A percentile compares a stretch with the other conserved stretches of the same genome.
phyloP scores from a whole-genome alignment of 2,797 vertebrate species.

The Vultur gryphus region DNA sequence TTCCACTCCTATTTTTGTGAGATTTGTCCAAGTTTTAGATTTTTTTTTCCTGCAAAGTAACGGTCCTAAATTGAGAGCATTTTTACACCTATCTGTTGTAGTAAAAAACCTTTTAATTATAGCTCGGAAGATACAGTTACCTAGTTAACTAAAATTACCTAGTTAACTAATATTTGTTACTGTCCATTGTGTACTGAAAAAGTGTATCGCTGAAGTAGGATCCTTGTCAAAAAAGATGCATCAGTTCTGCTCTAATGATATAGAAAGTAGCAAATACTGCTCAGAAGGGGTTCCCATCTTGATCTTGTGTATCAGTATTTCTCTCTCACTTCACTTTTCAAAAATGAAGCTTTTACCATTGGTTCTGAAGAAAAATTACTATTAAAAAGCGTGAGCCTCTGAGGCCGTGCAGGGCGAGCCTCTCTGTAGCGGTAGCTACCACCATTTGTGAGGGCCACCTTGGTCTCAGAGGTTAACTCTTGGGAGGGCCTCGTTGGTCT shows the following conservation, averaged over 20 bases:
- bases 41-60: not conserved
- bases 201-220: not conserved
- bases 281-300: not conserved
- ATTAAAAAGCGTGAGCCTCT: not conserved
- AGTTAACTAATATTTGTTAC: not conserved
- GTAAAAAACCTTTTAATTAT: not conserved
- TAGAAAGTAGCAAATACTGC: not conserved
- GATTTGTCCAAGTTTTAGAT: not conserved
- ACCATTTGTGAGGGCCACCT: not conserved
- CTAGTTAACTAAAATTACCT: not conserved
- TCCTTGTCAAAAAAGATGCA: not conserved
- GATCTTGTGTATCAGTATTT: not conserved
- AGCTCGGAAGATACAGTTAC: not conserved
- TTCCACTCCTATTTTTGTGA: not conserved
- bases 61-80: not conserved
- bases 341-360: not conserved
- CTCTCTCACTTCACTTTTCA: not conserved
- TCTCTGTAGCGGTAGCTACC: not conserved
- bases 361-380: not conserved
- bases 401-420: not conserved
- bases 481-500: not conserved
- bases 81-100: not conserved
- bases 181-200: not conserved
- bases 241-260: not conserved
- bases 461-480: not conserved